Base-by-base conservation (phyloP, 2,797 vertebrate genomes). In the Myotis daubentonii region DNA sequence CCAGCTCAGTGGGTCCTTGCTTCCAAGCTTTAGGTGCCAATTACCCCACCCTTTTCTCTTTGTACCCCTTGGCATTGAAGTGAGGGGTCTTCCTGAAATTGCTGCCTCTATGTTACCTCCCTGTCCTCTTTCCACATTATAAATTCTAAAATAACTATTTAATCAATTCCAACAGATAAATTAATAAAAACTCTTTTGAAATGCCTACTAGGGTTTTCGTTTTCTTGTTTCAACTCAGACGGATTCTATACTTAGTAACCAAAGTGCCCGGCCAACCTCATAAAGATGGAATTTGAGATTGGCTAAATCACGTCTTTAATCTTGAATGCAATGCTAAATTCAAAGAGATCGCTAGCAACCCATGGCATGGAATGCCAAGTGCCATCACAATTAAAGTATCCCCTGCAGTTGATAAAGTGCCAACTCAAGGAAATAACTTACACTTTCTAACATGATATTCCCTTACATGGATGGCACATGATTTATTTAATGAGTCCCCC, bases 181-280 rank as follows among this genome's bases (percentile, higher is more conserved):
- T 53, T 78, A 83, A 87, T 76, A 25, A 51, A 55, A 66, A 49
- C 38, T 91, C 65, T 92, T 13, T 72, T 95, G 23, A 89, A 89
- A 81, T n/a, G 47, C 12, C 9, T 89, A 38, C 28, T 11, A 2
- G 53, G 22, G 15, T 60, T 70, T 79, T 87, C 19, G 4, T 79
- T 87, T 87, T 60, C 23, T 25, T 92, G 30, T 33, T 87, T 66
- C 12, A 2, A 55, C 33, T 33, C 33, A 86, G 36, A 55, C 16
- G 65, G 72, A 70, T 83, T 82, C 51, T 80, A 9, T 78, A 66
- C 33, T 55, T 87, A 41, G n/a, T 68, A 53, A 30, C 19, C 41
- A 62, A 93, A 70, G 12, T 68, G 20, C 30, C 15, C 1, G 2
- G 6, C 41, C 57, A 84, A 87, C 19, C 11, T 30, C 19, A 57